Evolutionary conservation across 2,113 vertebrate genomes (phyloP).

Genomic region (Etia nguti): DNA sequence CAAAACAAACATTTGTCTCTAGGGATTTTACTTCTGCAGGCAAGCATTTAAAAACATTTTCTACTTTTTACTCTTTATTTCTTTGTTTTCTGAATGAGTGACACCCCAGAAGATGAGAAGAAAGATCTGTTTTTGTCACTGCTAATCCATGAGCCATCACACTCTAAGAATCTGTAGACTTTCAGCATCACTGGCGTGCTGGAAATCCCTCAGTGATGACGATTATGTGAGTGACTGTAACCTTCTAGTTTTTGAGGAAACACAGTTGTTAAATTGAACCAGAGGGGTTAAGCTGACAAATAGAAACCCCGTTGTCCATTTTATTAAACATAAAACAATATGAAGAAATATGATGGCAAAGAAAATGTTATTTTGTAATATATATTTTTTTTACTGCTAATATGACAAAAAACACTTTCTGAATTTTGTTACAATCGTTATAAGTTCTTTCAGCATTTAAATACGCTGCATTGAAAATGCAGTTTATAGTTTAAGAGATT

Average conservation of each 20-base stretch:
- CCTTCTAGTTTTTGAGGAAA: background rate
- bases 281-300: background rate
- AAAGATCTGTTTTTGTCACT: background rate
- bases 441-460: background rate
- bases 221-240: background rate
- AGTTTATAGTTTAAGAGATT: background rate
- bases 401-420: background rate
- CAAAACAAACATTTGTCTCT: background rate
- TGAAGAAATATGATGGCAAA: background rate
- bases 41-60: background rate
- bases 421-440: background rate
- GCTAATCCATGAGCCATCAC: background rate
- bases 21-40: background rate
- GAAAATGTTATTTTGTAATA: background rate
- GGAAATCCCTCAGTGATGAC: background rate
- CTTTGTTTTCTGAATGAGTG: background rate
- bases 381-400: background rate
- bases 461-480: background rate
- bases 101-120: background rate
- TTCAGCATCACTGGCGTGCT: background rate
- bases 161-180: background rate
- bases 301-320: background rate
- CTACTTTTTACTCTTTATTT: background rate
- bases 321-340: background rate
- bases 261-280: background rate